Evolutionary conservation across 2,888 invertebrate species (phyloP).

Genomic region (Schizotus pectinicornis): DNA sequence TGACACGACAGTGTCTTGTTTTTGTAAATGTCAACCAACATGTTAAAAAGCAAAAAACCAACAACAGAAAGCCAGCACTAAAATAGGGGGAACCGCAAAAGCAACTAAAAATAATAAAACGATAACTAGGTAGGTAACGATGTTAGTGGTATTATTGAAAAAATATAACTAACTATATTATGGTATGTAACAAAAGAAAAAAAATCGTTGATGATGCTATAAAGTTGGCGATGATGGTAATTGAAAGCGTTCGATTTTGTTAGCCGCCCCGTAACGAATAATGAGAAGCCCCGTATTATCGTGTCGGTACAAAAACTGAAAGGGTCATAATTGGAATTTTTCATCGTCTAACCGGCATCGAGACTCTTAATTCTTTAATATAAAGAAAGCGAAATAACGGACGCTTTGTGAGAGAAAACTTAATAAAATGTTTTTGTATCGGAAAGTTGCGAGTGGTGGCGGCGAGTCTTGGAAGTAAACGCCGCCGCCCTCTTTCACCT

Average conservation of each 20-base stretch:
- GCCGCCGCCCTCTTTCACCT: background rate
- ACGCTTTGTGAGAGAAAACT: constrained; percentile 38
- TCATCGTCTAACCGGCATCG: constrained; percentile 29
- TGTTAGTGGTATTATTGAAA: too few relatives aligned
- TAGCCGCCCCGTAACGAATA: background rate
- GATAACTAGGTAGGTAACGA: constrained; percentile 49
- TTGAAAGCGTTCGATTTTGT: constrained; percentile 14
- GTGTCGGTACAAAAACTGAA: background rate
- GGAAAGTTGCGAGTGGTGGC: constrained; percentile 28
- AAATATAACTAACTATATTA: too few relatives aligned
- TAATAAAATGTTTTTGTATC: constrained; percentile 38
- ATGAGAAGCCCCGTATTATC: too few relatives aligned
- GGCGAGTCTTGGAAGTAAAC: background rate
- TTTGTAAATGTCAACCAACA: constrained; percentile 6
- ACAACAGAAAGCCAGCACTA: constrained; percentile 40
- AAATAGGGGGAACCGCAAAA: constrained; percentile 48
- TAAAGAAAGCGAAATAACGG: constrained; percentile 33
- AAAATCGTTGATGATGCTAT: background rate
- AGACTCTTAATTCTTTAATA: constrained; percentile 38
- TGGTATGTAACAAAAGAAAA: constrained; percentile 40
- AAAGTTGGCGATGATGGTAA: constrained; percentile 1
- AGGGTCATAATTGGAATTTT: constrained; percentile 29
- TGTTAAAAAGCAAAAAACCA: constrained; percentile 42
- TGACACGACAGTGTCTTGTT: constrained; percentile 1
- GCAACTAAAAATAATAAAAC: constrained; percentile 46